Base-by-base conservation (phyloP, 2,797 vertebrate genomes). In the Scolopax rusticola region DNA sequence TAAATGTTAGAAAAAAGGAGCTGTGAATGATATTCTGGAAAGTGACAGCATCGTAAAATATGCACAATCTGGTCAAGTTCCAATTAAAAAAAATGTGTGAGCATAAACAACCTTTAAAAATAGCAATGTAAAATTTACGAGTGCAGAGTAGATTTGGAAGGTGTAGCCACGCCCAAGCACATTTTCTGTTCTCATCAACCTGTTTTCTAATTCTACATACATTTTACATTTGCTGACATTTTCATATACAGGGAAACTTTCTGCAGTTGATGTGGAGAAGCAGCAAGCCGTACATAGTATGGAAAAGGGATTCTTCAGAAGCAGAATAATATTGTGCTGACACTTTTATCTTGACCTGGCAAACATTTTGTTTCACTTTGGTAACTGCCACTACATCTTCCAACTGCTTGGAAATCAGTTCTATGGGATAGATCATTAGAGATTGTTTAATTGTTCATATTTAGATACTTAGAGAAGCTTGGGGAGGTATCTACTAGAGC, bases 11-110 rank as follows among this genome's bases (percentile, higher is more conserved):
- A 24, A 95, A 93, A 93, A 96, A 95, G 86, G 96, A 97, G 94
- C 95, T 89, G 53, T 87, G 92, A 94, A 75, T 93, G 70, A 91
- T 95, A 96, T 97, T 92, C 86, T 95, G 89, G 81, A 97, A 97
- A 97, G 94, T 97, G 96, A 97, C 47, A 30, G 47, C 95, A 96
- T 97, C 75, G 2, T 98, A 98, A 98, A 98, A 97, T 95, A 92
- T 93, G 96, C 89, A 95, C 94, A 98, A 97, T 97, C 96, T 97
- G 97, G 89, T 97, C 97, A 97, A 89, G 79, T 97, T 98, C 95
- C 96, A 94, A 97, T 97, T 95, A 76, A 94, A 95, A 96, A 96
- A 94, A 90, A 94, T 36, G 88, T 93, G 95, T 77, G 77, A 95
- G 92, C 75, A 93, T 95, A 98, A 98, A 97, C 91, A 97, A 97